Evolutionary conservation across 2,888 invertebrate genomes (phyloP).

Genomic region (Baronia brevicornis): DNA sequence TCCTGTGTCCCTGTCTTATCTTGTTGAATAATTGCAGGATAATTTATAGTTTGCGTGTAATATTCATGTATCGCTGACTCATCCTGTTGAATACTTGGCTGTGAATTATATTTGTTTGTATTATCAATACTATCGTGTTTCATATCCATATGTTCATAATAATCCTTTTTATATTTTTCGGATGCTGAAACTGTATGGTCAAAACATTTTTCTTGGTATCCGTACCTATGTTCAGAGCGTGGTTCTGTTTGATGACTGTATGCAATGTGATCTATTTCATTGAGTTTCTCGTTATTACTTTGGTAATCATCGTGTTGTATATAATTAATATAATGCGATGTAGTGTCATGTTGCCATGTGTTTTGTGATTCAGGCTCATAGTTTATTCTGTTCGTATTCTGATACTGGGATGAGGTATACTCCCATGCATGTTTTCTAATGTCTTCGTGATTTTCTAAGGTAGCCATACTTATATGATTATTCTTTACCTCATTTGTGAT

Average conservation of each 20-base stretch:
- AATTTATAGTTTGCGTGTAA: no score
- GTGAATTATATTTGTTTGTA: no score
- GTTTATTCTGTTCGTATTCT: constrained; percentile 23
- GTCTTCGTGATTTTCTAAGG: constrained; percentile 36
- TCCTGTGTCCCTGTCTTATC: not conserved
- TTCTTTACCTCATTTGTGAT: constrained; percentile 26
- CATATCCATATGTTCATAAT: no score
- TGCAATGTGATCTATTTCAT: constrained; percentile 19
- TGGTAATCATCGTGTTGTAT: constrained; percentile 17
- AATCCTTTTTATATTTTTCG: no score
- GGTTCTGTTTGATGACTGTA: constrained; percentile 11
- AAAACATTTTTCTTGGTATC: constrained; percentile 11
- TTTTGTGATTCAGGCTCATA: constrained; percentile 18
- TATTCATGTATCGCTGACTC: no score
- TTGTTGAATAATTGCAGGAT: no score
- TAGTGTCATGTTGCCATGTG: constrained; percentile 20
- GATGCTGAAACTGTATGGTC: no score
- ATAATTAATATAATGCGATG: constrained; percentile 13
- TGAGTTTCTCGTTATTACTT: constrained; percentile 19
- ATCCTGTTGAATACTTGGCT: no score
- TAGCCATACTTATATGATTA: constrained; percentile 22
- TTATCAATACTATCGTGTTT: no score
- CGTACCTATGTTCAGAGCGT: constrained; percentile 2
- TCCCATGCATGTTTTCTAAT: constrained; percentile 54
- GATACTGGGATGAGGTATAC: constrained; percentile 28